A percentile compares a stretch with the other conserved stretches of the same genome.
phyloP scores from a whole-genome alignment of 2,888 invertebrate genomes.

The Cheilosia vernalis region DNA sequence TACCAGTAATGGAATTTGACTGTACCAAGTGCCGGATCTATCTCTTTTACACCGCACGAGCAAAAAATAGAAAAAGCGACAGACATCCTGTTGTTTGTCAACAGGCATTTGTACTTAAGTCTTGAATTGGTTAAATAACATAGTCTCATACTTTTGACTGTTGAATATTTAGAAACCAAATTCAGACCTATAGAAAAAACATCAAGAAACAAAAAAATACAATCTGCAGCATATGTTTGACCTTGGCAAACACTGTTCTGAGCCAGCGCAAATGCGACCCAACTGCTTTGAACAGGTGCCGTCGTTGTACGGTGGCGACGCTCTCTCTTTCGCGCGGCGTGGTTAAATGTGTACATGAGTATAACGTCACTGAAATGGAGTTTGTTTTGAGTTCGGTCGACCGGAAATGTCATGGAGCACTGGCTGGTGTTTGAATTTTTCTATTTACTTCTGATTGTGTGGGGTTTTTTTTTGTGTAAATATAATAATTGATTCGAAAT shows the following conservation, averaged over 20 bases:
- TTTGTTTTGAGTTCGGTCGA: neutral
- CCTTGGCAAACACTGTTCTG: neutral
- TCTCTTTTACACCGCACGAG: no score
- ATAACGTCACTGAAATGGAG: conserved; percentile 1
- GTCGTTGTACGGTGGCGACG: neutral
- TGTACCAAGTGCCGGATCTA: no score
- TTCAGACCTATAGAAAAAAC: neutral
- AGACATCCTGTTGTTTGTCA: neutral
- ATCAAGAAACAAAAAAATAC: neutral
- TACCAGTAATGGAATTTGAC: no score
- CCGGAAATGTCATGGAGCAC: conserved; percentile 2
- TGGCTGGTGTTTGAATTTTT: neutral
- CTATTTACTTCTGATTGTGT: neutral
- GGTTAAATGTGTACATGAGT: neutral
- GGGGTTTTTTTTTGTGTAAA: neutral
- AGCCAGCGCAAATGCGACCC: neutral
- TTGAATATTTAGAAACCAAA: neutral
- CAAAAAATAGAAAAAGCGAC: neutral
- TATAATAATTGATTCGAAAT: neutral
- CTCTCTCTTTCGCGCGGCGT: neutral
- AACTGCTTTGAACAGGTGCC: conserved; percentile 6
- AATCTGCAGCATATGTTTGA: neutral
- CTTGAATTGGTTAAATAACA: neutral
- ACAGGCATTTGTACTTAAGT: neutral
- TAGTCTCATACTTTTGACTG: neutral